These are phyloP conservation scores for Micronycteris hirsuta DNA, from an alignment of 2,113 vertebrate genomes.

Conservation along the genomic window DNA sequence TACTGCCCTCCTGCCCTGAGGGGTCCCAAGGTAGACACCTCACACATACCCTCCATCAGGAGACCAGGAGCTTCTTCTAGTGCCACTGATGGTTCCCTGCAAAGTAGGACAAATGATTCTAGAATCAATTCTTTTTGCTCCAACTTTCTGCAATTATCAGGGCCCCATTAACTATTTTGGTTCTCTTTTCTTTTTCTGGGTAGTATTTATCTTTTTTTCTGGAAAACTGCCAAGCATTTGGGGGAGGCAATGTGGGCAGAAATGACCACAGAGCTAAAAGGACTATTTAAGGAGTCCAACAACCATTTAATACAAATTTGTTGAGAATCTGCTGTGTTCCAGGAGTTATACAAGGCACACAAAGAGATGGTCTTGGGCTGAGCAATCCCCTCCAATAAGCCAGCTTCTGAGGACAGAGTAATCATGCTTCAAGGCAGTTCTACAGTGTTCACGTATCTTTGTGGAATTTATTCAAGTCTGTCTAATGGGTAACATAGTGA, in stretches of 20 bases:
- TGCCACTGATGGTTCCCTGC: rapidly evolving
- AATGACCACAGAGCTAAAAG: slow-evolving; percentile 51
- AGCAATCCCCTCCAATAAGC: not conserved
- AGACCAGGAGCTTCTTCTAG: not conserved
- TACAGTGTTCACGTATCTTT: not conserved
- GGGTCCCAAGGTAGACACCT: not conserved
- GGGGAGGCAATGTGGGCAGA: slow-evolving; percentile 15
- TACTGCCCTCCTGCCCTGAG: not conserved
- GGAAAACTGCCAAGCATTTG: slow-evolving; percentile 11
- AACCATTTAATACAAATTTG: slow-evolving; percentile 28
- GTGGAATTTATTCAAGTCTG: not conserved
- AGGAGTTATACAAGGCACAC: not conserved
- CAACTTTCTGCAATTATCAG: not conserved
- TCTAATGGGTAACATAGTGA: not conserved
- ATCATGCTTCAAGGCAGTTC: not conserved
- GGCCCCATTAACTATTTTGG: not conserved
- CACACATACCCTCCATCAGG: not conserved
- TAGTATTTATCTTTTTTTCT: not conserved
- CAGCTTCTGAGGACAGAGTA: not conserved
- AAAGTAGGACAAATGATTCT: not conserved
- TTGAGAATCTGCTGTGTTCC: slow-evolving; percentile 38
- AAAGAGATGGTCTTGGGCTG: not conserved
- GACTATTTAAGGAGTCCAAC: slow-evolving; percentile 45
- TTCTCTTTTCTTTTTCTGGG: slow-evolving; percentile 11
- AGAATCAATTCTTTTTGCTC: not conserved